Base-by-base conservation (phyloP, 2,888 invertebrate species). In the Pseudeuparius sepicola region DNA sequence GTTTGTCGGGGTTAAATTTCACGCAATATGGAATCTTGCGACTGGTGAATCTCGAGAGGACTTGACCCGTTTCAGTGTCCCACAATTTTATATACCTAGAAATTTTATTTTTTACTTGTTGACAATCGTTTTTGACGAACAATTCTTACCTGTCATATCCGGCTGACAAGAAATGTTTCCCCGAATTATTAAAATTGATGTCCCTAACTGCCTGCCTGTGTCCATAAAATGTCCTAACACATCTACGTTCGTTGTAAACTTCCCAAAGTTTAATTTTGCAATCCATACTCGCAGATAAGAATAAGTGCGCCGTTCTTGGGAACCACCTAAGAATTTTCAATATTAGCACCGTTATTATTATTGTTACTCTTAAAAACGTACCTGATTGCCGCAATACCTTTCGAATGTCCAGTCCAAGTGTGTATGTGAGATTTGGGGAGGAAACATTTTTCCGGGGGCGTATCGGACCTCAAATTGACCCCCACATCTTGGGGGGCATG, bases 191-290 rank as follows among this genome's bases (percentile, higher is more conserved):
- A 65, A 98, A 99, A 56, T 86, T 85, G 44, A 94, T 75, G 56
- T 98, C 98, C 35, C 94, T 68, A 6, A 99, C 96, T 1, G 97
- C 97, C 64, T 97, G 93, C 34, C 89, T 72, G 64, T 99, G 98
- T 0, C 98, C 98, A 51, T 83, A 81, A 63, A 94, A 99, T 0
- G 97, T 96, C 33, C 94, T 70, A 17, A 97, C 70, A 54, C 94
- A 92, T 31, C 94, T 75, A 28, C 94, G 71, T 25, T 90, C 87
- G 41, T 93, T 92, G 59, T 94, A 98, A 2, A 97, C 96, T 62
- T 98, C 96, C 97, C 97, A 99, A 16, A 98, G 69, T 72, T 98
- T 97, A 34, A 97, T 87, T 46, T 93, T 76, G 48, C 84, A 83
- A 63, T 98, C 98, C 96, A 99, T 94, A 47, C 94, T 87, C 32